Evolutionary conservation across 64 coral and sea anemone species (phyloP).

Genomic region (Porites lutea): DNA sequence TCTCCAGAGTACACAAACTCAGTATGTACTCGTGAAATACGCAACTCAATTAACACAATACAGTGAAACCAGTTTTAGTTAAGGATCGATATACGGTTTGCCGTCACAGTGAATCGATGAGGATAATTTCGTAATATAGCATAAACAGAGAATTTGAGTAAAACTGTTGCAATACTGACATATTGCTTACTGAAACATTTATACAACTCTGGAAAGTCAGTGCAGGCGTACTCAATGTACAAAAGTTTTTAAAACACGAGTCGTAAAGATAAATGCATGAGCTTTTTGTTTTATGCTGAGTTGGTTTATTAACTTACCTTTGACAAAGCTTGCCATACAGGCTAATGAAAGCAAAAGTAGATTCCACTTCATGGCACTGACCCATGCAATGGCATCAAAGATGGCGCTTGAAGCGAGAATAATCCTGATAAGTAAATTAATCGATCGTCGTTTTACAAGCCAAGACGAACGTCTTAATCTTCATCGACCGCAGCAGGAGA

Average conservation of each 20-base stretch:
- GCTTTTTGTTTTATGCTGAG: background rate
- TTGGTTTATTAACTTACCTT: background rate
- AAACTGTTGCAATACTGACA: background rate
- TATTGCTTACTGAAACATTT: background rate
- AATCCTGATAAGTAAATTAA: background rate
- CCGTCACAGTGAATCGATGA: background rate
- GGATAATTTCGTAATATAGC: background rate
- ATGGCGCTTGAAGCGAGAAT: background rate
- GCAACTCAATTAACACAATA: background rate
- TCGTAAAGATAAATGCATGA: background rate
- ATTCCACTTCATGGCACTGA: background rate
- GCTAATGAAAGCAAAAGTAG: background rate
- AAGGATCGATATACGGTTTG: background rate
- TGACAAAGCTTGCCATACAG: background rate
- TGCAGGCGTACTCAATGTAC: no score
- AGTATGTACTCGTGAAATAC: background rate
- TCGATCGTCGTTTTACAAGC: background rate
- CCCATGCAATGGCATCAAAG: background rate
- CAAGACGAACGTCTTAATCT: background rate
- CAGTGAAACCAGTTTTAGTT: background rate
- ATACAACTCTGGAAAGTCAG: no score
- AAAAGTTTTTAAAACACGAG: no score
- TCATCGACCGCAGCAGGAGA: background rate
- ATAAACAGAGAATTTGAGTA: background rate
- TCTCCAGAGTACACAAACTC: background rate